A percentile compares a stretch with the other conserved stretches of the same genome.
These are phyloP conservation scores for Astyanax mexicanus DNA, from an alignment of 2,797 vertebrate species.

Conservation along the genomic window DNA sequence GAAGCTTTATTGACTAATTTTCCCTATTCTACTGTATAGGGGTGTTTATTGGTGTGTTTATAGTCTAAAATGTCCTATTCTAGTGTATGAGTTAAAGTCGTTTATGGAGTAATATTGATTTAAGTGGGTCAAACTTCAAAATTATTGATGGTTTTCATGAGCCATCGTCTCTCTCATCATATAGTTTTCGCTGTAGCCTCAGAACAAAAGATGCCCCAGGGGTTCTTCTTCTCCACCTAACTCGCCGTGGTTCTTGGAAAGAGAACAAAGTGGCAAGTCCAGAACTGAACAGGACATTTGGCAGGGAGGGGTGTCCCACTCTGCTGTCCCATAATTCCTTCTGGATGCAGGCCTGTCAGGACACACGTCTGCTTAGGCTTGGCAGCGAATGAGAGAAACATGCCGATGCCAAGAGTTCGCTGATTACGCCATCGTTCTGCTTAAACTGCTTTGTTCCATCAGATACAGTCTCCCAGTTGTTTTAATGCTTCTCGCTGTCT, in stretches of 20 bases:
- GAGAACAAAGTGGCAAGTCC: conserved; percentile 14
- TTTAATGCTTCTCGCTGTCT: neutral
- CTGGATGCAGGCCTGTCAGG: conserved; percentile 30
- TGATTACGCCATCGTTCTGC: conserved; percentile 2
- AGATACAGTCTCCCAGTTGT: no score
- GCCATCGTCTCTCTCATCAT: neutral
- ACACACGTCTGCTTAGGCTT: conserved; percentile 23
- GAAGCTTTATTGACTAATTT: no score
- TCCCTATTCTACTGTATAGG: no score
- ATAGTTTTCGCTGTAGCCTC: neutral
- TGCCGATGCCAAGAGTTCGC: neutral
- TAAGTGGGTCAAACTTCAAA: neutral
- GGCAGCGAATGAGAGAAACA: conserved; percentile 9
- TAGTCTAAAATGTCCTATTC: no score
- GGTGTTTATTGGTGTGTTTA: no score
- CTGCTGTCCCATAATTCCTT: conserved; percentile 39
- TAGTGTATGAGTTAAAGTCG: no score
- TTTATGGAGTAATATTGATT: no score
- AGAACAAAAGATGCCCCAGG: conserved; percentile 8
- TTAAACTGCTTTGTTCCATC: neutral
- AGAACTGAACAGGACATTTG: conserved; percentile 19
- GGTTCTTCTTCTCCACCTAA: neutral
- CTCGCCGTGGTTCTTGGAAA: conserved; percentile 48
- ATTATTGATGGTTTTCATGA: neutral
- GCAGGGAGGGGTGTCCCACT: conserved; percentile 13